These are phyloP conservation scores for Drosophila erecta DNA, from an alignment of 1,140 invertebrate species.

Conservation along the genomic window DNA sequence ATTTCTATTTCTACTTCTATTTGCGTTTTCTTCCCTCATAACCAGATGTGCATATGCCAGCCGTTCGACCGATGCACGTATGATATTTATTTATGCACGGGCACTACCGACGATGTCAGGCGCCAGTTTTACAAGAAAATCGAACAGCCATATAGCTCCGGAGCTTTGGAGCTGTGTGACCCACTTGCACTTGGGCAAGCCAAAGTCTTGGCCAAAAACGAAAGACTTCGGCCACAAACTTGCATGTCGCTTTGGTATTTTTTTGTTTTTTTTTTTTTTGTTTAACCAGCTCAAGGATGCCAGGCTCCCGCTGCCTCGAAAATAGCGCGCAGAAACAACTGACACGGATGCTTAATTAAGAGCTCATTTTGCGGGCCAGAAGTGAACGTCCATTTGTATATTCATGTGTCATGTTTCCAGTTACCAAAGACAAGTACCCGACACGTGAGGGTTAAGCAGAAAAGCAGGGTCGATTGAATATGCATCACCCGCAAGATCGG, in stretches of 20 bases:
- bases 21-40: constrained; percentile 68
- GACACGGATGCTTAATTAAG: constrained; percentile 78
- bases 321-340: constrained; percentile 48
- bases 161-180: constrained; percentile 47
- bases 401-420: constrained; percentile 44
- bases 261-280: constrained; percentile 10
- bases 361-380: constrained; percentile 63
- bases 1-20: constrained; percentile 66
- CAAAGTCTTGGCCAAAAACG: constrained; percentile 48
- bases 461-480: constrained; percentile 24
- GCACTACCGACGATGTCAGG: constrained; percentile 40
- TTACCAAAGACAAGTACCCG: constrained; percentile 46
- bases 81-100: constrained; percentile 73
- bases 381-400: constrained; percentile 55
- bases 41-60: constrained; percentile 38
- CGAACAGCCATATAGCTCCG: constrained; percentile 44
- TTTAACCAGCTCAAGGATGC: constrained; percentile 56
- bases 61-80: constrained; percentile 37
- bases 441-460: constrained; percentile 37
- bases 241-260: constrained; percentile 47
- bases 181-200: constrained; percentile 60
- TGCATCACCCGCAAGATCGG: constrained; percentile 10
- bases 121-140: constrained; percentile 62
- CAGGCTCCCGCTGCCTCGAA: constrained; percentile 7
- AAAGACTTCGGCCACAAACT: constrained; percentile 73